phyloP scores from a whole-genome alignment of 2,113 vertebrate genomes.

The Labeo catla region DNA sequence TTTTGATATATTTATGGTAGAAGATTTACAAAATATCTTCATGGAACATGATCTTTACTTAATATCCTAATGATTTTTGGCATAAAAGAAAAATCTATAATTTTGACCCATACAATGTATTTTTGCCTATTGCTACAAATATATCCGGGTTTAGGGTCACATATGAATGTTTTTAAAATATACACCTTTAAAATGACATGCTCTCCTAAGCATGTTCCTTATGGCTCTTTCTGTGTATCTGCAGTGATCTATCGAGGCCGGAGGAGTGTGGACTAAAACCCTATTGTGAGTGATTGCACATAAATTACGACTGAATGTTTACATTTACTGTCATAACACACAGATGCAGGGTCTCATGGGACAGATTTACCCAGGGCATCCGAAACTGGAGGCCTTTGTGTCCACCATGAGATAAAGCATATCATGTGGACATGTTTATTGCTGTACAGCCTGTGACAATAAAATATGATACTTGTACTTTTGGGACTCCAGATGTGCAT shows the following conservation, averaged over 20 bases:
- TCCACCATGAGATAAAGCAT: neutral
- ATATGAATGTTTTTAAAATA: too few species aligned
- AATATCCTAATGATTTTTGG: too few species aligned
- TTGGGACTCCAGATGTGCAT: neutral
- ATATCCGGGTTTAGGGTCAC: too few species aligned
- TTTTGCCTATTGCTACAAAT: too few species aligned
- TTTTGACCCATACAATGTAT: too few species aligned
- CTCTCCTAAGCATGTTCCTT: neutral
- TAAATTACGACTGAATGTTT: neutral
- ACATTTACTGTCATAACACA: constrained; percentile 9
- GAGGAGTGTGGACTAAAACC: constrained; percentile 71
- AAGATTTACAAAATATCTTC: too few species aligned
- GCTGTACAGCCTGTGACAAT: neutral
- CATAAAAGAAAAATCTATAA: too few species aligned
- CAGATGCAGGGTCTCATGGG: neutral
- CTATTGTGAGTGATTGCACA: constrained; percentile 52
- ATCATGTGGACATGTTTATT: neutral
- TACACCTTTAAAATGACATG: too few species aligned
- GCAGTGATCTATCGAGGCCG: constrained; percentile 86
- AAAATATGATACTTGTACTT: neutral
- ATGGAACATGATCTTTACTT: too few species aligned
- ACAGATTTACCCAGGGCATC: neutral
- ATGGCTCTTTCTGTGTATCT: constrained; percentile 52
- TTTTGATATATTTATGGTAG: too few species aligned
- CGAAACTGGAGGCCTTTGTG: neutral